Evolutionary conservation across 2,888 invertebrate species (phyloP).

Genomic region (Agrochola macilenta): DNA sequence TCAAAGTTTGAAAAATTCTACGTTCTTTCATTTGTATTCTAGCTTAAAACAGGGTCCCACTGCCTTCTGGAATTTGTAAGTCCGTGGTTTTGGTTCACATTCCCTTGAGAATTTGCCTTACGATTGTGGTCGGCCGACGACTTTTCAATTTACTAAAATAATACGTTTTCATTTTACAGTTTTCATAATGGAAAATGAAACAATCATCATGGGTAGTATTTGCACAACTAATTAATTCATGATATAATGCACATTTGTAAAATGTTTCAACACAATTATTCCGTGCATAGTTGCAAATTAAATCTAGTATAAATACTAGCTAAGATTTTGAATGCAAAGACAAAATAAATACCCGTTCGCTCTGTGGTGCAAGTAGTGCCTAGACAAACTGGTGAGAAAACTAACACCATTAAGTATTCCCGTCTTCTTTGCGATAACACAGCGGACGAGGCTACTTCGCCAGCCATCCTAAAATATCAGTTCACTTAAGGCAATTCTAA

Average conservation of each 20-base stretch:
- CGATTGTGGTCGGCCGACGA: background rate
- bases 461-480: conserved; percentile 37
- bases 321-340: conserved; percentile 44
- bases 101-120: background rate
- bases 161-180: conserved; percentile 18
- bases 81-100: conserved; percentile 13
- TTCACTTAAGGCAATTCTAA: conserved; percentile 25
- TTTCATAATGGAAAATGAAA: conserved; percentile 27
- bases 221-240: conserved; percentile 22
- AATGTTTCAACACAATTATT: conserved; percentile 18
- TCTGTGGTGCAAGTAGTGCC: conserved; percentile 29
- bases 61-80: background rate
- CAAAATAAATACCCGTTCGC: conserved; percentile 41
- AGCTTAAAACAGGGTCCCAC: background rate
- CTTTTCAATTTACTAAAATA: conserved; percentile 38
- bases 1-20: conserved; percentile 2
- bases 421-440: conserved; percentile 36
- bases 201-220: conserved; percentile 11
- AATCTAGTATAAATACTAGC: conserved; percentile 18
- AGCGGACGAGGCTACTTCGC: conserved; percentile 31
- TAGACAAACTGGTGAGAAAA: conserved; percentile 49
- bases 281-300: conserved; percentile 14
- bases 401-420: conserved; percentile 52
- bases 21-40: conserved; percentile 8
- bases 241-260: conserved; percentile 1